These are phyloP conservation scores for Amblyteles armatorius DNA, from an alignment of 2,888 invertebrate genomes.

Conservation along the genomic window DNA sequence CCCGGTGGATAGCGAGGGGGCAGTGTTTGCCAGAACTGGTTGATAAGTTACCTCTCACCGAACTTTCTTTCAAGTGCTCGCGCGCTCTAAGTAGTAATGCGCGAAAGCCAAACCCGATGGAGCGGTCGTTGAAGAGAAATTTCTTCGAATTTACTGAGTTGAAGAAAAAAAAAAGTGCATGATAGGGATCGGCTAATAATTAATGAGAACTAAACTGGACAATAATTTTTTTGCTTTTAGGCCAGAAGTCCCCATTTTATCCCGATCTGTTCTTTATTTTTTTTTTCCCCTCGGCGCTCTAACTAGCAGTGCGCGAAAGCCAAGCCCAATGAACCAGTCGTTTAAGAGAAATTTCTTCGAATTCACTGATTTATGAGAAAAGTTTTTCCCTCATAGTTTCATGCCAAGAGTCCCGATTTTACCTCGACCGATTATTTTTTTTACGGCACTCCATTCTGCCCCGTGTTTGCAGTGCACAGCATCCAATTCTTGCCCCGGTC, in stretches of 20 bases:
- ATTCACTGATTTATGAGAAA: background rate
- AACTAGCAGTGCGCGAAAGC: background rate
- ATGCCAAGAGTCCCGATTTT: no score
- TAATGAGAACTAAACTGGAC: no score
- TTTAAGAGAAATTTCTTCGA: background rate
- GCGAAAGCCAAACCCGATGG: background rate
- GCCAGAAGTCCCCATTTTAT: no score
- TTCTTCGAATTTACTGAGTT: background rate
- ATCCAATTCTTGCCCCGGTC: no score
- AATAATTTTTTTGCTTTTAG: no score
- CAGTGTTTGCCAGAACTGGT: conserved; percentile 40
- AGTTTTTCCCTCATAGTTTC: no score
- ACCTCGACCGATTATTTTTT: no score
- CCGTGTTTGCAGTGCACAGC: no score
- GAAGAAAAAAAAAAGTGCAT: background rate
- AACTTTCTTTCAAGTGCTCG: conserved; percentile 39
- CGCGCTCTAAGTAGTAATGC: conserved; percentile 7
- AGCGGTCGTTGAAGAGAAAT: background rate
- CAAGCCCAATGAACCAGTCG: background rate
- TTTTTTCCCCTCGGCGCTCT: no score
- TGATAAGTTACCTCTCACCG: conserved; percentile 35
- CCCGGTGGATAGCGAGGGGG: background rate
- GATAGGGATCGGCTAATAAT: no score
- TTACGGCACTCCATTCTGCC: no score
- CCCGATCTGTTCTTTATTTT: no score